Evolutionary conservation across 2,888 invertebrate genomes (phyloP).

Genomic region (Drosophila flavopinicola): DNA sequence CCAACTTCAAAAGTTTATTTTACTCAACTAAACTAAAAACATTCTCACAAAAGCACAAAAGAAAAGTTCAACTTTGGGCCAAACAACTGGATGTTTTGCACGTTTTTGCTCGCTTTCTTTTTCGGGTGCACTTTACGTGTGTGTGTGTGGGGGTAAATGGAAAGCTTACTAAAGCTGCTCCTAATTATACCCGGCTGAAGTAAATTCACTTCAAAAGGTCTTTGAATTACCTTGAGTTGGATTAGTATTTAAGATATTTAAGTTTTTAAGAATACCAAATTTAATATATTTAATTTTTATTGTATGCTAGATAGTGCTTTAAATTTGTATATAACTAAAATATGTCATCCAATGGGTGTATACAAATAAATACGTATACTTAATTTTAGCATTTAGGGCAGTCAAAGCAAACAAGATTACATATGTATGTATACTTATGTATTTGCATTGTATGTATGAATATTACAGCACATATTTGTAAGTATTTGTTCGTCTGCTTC

Average conservation of each 20-base stretch:
- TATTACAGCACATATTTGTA: constrained; percentile 9
- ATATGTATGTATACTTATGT: constrained; percentile 2
- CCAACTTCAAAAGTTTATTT: constrained; percentile 52
- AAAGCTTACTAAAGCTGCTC: constrained; percentile 5
- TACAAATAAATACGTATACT: background rate
- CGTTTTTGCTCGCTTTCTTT: constrained; percentile 19
- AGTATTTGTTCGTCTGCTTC: constrained; percentile 16
- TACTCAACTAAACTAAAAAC: constrained; percentile 19
- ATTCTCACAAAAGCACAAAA: constrained; percentile 31
- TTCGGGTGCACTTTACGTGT: background rate
- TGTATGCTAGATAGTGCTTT: too few relatives aligned
- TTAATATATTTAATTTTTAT: too few relatives aligned
- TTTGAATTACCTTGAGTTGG: background rate
- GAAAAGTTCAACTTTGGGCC: constrained; percentile 29
- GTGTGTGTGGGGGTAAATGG: background rate
- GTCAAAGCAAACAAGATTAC: background rate
- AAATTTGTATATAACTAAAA: too few relatives aligned
- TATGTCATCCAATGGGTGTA: too few relatives aligned
- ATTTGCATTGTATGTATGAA: constrained; percentile 2
- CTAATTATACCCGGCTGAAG: constrained; percentile 16
- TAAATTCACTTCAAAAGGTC: background rate
- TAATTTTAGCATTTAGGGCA: too few relatives aligned
- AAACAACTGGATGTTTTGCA: constrained; percentile 23
- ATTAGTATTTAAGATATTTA: constrained; percentile 11
- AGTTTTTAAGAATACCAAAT: background rate